Evolutionary conservation across 2,888 invertebrate genomes (phyloP), one percentile per base, ranked within the genome.

Genomic region (Cantharis rufa): DNA sequence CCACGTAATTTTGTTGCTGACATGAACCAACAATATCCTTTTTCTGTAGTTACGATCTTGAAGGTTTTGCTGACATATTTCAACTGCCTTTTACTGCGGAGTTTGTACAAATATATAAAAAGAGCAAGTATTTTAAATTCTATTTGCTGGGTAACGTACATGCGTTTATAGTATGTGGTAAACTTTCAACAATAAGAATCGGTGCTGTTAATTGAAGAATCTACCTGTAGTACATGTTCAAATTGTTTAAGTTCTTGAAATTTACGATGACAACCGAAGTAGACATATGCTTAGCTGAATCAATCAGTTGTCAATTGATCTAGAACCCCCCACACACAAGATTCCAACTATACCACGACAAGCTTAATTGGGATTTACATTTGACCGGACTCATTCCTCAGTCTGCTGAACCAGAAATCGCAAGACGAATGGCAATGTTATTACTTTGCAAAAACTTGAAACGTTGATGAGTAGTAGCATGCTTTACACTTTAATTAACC

Each of bases 281-380:
- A 85, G 86, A 86, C 87, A 86, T 86, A 77, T 79, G 79, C 79
- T 85, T 82, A 83, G 84, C 81, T 84, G 87, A 87, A 88, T 87
- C 88, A 87, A 87, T 88, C 88, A 88, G 86, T 87, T 87, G 87
- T 87, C 86, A 83, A 84, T 83, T 81, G 84, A 81, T 82, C 71
- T 80, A 78, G 80, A 81, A 83, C 83, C 85, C 86, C 86, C 85
- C 48, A 48, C 84, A 85, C 82, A 77, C 77, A 82, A 84, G 82
- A 83, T 85, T 84, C 84, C 84, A 85, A 86, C 81, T 82, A 79
- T 83, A 82, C 82, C 83, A 82, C 85, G 86, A 86, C 85, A 86
- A 84, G 84, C 85, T 87, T 88, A 87, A 88, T 87, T 88, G 87
- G 87, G 86, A 87, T 87, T 87, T 86, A 87, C 86, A 86, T 87